These are phyloP conservation scores for Puma concolor DNA, from an alignment of 2,113 vertebrate genomes.

Conservation along the genomic window DNA sequence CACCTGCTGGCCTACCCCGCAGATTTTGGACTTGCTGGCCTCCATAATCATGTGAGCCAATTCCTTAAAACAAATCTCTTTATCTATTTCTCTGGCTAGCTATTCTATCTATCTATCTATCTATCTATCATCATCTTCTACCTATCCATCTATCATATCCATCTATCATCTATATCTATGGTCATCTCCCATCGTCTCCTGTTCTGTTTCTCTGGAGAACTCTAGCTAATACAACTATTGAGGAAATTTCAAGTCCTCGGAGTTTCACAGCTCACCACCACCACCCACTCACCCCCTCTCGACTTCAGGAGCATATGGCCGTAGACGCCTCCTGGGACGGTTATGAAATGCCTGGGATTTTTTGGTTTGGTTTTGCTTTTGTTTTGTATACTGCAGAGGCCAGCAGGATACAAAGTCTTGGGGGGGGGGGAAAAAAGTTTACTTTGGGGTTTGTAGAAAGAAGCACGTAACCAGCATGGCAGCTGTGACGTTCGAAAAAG, in stretches of 20 bases:
- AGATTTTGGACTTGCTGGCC: background rate
- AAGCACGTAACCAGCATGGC: background rate
- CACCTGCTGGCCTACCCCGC: background rate
- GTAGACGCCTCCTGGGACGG: background rate
- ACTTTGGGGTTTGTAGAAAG: slow-evolving; percentile 13
- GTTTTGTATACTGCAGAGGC: slow-evolving; percentile 22
- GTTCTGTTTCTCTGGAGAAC: background rate
- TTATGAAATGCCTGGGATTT: background rate
- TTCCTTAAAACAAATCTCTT: background rate
- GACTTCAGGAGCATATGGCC: background rate
- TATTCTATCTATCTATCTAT: too few species aligned
- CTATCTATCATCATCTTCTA: too few species aligned
- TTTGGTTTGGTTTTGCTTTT: background rate
- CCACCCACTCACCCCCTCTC: background rate
- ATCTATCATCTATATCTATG: background rate
- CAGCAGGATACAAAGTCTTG: slow-evolving; percentile 51
- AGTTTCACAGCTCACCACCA: rapidly evolving
- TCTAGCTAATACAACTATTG: rapidly evolving
- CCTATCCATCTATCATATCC: too few species aligned
- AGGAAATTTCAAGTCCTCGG: background rate
- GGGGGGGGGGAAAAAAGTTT: background rate
- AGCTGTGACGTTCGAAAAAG: background rate
- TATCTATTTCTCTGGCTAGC: background rate
- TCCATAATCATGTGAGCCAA: background rate
- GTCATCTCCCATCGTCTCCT: background rate